Percentiles rank a stretch among this genome's conserved stretches.
Conservation (phyloP, 1,140 invertebrate genomes). For the Microplitis demolitor region DNA sequence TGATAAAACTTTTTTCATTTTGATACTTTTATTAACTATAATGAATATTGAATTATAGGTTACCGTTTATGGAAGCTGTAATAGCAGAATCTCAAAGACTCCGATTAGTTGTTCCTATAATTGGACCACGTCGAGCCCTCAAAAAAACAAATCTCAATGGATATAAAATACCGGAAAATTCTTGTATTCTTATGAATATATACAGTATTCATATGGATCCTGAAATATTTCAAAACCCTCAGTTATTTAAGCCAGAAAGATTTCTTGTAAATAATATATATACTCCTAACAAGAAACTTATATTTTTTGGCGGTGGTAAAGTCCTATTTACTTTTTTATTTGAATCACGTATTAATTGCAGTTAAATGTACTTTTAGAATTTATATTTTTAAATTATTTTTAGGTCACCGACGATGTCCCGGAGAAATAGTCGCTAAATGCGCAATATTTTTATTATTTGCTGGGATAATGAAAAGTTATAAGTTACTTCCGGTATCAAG, state of each 20-base stretch:
- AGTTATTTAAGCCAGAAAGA: conserved; percentile 74
- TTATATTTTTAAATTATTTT: conserved; percentile 36
- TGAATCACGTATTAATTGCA: background rate
- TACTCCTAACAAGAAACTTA: conserved; percentile 61
- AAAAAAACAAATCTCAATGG: conserved; percentile 65
- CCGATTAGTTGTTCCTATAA: conserved; percentile 68
- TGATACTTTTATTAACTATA: background rate
- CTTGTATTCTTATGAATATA: conserved; percentile 69
- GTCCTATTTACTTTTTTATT: background rate
- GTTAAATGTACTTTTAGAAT: background rate
- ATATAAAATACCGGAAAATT: conserved; percentile 71
- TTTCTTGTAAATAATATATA: conserved; percentile 61
- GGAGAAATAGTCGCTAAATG: conserved; percentile 76
- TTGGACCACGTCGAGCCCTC: conserved; percentile 71
- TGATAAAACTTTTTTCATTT: conserved; percentile 22
- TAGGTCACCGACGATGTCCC: conserved; percentile 76
- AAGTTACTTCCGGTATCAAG: conserved; percentile 48
- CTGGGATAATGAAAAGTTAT: conserved; percentile 69
- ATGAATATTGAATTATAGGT: conserved; percentile 48
- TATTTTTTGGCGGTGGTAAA: conserved; percentile 73
- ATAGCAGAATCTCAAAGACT: conserved; percentile 70
- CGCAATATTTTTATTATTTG: conserved; percentile 76
- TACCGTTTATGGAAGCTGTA: conserved; percentile 70
- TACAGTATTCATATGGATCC: conserved; percentile 70
- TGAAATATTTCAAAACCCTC: conserved; percentile 69